Conservation (phyloP, 2,797 vertebrate genomes). For the Bryconaethiops microstoma region DNA sequence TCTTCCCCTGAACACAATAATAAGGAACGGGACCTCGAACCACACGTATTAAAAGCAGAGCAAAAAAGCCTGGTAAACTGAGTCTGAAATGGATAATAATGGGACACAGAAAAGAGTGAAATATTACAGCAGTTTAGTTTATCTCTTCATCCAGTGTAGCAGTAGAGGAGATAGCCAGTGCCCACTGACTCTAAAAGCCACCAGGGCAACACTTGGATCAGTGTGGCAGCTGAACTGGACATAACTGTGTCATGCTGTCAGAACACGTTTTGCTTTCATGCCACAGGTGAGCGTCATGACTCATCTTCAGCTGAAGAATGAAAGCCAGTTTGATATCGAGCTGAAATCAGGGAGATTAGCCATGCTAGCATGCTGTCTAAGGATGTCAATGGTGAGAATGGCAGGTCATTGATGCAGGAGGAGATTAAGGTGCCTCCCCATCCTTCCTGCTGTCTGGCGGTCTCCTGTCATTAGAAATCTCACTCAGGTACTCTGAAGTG, state of each 20-base stretch:
- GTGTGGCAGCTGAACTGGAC: slow-evolving; percentile 4
- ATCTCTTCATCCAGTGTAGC: background rate
- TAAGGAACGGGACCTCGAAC: background rate
- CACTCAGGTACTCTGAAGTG: background rate
- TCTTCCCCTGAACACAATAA: background rate
- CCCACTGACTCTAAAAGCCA: background rate
- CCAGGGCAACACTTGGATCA: background rate
- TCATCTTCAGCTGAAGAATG: slow-evolving; percentile 25
- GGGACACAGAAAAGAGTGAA: background rate
- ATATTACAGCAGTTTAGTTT: background rate
- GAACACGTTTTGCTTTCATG: slow-evolving; percentile 6
- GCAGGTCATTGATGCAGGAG: slow-evolving; percentile 30
- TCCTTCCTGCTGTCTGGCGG: slow-evolving; percentile 19
- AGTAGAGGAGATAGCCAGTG: slow-evolving; percentile 8
- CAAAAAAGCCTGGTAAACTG: background rate
- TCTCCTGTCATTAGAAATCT: slow-evolving; percentile 25
- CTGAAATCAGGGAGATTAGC: slow-evolving; percentile 44
- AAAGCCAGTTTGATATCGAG: slow-evolving; percentile 24
- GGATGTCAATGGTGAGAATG: slow-evolving; percentile 33
- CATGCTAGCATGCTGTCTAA: slow-evolving; percentile 20
- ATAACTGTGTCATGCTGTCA: background rate
- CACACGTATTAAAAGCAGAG: background rate
- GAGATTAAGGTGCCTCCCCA: slow-evolving; percentile 9
- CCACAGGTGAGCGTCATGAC: slow-evolving; percentile 6
- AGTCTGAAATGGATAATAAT: slow-evolving; percentile 1